Evolutionary conservation across 2,797 vertebrate species (phyloP).

Genomic region (Enteromius thamalakanensis): DNA sequence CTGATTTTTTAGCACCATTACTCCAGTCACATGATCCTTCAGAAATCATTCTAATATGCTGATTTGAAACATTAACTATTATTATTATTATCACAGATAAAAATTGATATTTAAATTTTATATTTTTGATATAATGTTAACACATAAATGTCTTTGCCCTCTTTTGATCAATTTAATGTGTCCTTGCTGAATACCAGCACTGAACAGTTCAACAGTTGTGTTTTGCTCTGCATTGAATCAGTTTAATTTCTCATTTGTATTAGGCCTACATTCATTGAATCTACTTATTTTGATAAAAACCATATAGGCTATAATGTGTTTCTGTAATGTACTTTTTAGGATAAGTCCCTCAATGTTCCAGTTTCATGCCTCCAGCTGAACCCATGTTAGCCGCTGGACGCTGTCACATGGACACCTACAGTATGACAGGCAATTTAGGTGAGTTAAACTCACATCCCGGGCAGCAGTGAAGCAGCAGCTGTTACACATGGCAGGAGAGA

Average conservation of each 20-base stretch:
- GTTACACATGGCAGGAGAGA: constrained; percentile 17
- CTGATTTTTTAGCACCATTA: background rate
- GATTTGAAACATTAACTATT: background rate
- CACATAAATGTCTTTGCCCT: background rate
- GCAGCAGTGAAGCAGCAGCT: constrained; percentile 40
- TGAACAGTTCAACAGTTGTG: background rate
- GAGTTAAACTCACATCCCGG: constrained; percentile 56
- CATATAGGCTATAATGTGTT: too few species aligned
- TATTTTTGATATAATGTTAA: background rate
- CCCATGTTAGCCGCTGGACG: constrained; percentile 34
- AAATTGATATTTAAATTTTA: too few species aligned
- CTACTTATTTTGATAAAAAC: background rate
- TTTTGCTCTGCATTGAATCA: background rate
- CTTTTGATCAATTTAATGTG: background rate
- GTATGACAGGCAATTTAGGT: constrained; percentile 39
- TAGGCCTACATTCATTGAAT: background rate
- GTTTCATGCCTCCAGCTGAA: constrained; percentile 15
- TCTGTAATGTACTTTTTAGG: background rate
- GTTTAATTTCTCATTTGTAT: background rate
- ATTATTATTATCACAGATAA: too few species aligned
- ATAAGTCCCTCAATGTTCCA: background rate
- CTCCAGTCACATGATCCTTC: background rate
- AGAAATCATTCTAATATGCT: background rate
- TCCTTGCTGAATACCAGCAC: background rate
- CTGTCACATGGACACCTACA: constrained; percentile 53